Evolutionary conservation across 2,113 vertebrate species (phyloP).

Genomic region (Centropus bengalensis): DNA sequence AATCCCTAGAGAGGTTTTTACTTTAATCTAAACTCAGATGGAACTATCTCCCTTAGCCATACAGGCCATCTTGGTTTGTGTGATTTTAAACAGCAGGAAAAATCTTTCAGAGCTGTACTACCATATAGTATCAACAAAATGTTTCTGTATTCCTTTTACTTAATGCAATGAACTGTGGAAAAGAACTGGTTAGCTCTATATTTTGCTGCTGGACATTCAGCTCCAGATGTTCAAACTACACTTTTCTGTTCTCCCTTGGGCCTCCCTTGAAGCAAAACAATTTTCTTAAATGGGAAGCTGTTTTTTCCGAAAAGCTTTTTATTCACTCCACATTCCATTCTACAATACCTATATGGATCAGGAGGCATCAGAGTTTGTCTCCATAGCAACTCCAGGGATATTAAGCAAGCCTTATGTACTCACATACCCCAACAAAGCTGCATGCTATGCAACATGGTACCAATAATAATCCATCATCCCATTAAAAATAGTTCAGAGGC

Average conservation of each 20-base stretch:
- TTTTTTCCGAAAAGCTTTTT: background rate
- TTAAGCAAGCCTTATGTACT: background rate
- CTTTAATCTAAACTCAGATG: background rate
- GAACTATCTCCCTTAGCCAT: background rate
- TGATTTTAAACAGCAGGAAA: background rate
- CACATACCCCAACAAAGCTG: background rate
- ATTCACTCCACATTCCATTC: background rate
- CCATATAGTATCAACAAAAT: background rate
- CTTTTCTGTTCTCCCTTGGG: background rate
- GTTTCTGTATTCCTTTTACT: background rate
- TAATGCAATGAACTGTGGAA: background rate
- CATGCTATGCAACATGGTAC: background rate
- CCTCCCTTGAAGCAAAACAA: background rate
- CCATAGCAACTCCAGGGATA: background rate
- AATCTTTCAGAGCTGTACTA: background rate
- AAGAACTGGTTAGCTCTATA: background rate
- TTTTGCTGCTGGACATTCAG: background rate
- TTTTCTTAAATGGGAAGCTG: background rate
- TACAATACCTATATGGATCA: background rate
- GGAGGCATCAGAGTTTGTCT: background rate
- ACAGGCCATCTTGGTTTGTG: accelerated
- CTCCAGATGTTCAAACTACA: background rate
- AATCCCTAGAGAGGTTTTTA: background rate
- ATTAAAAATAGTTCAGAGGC: background rate
- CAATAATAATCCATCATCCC: background rate